Conservation (phyloP, 2,113 vertebrate species). For the Hippoglossus stenolepis region DNA sequence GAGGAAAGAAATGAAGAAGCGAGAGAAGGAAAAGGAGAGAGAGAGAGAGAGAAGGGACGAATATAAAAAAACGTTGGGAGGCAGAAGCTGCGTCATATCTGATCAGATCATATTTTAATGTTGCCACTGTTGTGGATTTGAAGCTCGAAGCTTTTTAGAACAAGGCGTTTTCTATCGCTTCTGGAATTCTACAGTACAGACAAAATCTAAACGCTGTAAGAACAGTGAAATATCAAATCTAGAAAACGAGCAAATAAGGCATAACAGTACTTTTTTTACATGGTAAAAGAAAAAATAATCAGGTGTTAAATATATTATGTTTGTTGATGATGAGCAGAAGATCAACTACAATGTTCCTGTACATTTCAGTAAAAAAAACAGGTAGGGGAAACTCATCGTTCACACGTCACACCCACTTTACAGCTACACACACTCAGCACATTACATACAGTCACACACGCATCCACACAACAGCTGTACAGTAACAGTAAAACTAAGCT, state of each 20-base stretch:
- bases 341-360: slow-evolving; percentile 44
- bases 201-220: slow-evolving; percentile 27
- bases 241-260: slow-evolving; percentile 57
- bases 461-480: slow-evolving; percentile 44
- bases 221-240: slow-evolving; percentile 56
- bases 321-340: slow-evolving; percentile 35
- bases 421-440: slow-evolving; percentile 1
- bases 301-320: slow-evolving; percentile 64
- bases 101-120: slow-evolving; percentile 54
- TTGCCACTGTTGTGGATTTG: slow-evolving; percentile 14
- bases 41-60: no score
- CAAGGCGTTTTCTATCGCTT: slow-evolving; percentile 32
- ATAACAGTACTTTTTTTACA: slow-evolving; percentile 51
- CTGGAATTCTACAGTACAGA: slow-evolving; percentile 18
- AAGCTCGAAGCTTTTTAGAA: slow-evolving; percentile 11
- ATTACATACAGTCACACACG: background rate
- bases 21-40: no score
- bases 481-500: slow-evolving; percentile 60
- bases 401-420: slow-evolving; percentile 17
- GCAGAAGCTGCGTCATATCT: background rate
- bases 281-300: slow-evolving; percentile 38
- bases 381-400: background rate
- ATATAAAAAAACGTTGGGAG: no score
- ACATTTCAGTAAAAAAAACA: slow-evolving; percentile 55
- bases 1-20: no score